Conservation (phyloP, 2,888 invertebrate genomes). For the Teinopalpus imperialis region DNA sequence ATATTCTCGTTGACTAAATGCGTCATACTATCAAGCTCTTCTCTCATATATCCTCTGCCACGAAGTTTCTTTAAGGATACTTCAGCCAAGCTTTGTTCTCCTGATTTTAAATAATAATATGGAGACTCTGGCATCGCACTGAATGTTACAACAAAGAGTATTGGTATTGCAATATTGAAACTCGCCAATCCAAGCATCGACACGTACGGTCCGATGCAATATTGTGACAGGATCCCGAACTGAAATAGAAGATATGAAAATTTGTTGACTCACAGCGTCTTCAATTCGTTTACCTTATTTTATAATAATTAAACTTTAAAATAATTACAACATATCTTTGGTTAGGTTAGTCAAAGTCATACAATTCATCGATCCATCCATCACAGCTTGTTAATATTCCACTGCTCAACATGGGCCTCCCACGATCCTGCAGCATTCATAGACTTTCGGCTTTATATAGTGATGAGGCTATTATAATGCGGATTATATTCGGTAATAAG, state of each 20-base stretch:
- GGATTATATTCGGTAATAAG: no score
- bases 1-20: constrained; percentile 76
- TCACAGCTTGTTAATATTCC: no score
- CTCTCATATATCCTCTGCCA: constrained; percentile 75
- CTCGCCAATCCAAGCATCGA: constrained; percentile 80
- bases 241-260: constrained; percentile 46
- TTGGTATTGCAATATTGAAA: constrained; percentile 79
- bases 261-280: constrained; percentile 2
- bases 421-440: no score
- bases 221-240: constrained; percentile 83
- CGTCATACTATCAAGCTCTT: constrained; percentile 79
- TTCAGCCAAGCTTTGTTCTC: constrained; percentile 76
- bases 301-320: background rate
- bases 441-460: no score
- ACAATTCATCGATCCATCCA: no score
- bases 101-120: constrained; percentile 77
- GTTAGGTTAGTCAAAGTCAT: no score
- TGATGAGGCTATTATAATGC: no score
- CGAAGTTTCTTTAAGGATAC: constrained; percentile 80
- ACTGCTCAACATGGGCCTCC: no score
- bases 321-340: no score
- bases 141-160: constrained; percentile 80
- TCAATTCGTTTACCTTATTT: constrained; percentile 1
- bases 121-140: constrained; percentile 86
- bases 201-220: constrained; percentile 82